Percentiles rank a stretch among this genome's conserved stretches.
These are phyloP conservation scores for Psittacula cyanocephala DNA, from an alignment of 2,113 vertebrate species.

Conservation along the genomic window DNA sequence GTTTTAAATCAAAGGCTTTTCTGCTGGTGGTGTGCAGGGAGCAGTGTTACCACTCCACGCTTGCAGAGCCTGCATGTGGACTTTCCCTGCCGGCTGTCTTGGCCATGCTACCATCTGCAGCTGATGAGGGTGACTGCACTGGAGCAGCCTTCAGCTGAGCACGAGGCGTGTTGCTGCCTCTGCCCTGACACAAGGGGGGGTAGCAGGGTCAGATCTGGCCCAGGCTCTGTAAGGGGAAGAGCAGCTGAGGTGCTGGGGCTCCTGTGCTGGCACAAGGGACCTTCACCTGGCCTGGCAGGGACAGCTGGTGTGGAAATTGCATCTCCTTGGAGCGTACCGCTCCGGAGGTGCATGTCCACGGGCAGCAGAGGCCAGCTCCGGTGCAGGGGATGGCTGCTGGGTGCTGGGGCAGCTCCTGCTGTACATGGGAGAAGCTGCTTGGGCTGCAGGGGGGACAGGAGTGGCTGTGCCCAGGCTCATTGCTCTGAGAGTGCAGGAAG, in stretches of 20 bases:
- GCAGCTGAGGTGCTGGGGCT: not conserved
- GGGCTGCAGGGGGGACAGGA: not conserved
- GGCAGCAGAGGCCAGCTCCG: not conserved
- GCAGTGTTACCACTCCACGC: not conserved
- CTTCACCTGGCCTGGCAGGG: accelerated
- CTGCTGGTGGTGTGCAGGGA: not conserved
- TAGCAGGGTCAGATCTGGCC: not conserved
- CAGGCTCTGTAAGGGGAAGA: not conserved
- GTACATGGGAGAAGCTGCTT: not conserved
- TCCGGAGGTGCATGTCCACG: not conserved
- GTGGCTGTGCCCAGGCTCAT: not conserved
- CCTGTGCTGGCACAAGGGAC: accelerated
- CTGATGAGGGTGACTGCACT: not conserved
- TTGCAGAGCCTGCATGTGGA: not conserved
- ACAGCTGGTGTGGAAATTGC: not conserved
- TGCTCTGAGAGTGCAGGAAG: not conserved
- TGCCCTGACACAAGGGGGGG: not conserved
- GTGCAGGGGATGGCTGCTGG: accelerated
- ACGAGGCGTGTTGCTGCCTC: not conserved
- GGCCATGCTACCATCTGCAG: not conserved
- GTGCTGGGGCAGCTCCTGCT: not conserved
- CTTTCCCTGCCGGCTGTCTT: not conserved
- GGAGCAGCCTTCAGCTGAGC: not conserved
- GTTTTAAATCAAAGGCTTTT: not conserved
- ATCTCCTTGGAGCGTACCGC: not conserved